phyloP scores from a whole-genome alignment of 53 echinoderm and acorn worm species.

The Echinarachnius parma region DNA sequence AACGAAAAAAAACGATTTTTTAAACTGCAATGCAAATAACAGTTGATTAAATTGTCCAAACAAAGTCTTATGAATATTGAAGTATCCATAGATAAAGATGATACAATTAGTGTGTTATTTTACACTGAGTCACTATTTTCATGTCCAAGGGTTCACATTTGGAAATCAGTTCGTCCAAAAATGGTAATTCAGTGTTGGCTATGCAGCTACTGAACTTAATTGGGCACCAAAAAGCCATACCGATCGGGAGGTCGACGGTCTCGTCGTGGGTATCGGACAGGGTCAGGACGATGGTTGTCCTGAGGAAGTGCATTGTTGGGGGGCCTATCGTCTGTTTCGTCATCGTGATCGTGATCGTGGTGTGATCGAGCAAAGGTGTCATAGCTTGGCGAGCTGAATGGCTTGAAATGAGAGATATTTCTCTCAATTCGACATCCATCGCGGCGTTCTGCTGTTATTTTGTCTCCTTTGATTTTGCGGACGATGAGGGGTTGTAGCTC shows the following conservation, averaged over 20 bases:
- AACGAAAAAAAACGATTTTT: too few relatives aligned
- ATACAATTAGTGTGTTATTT: too few relatives aligned
- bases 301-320: not conserved
- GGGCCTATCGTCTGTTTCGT: not conserved
- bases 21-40: too few relatives aligned
- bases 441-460: not conserved
- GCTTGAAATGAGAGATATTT: constrained; percentile 2
- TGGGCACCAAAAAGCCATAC: not conserved
- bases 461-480: not conserved
- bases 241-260: not conserved
- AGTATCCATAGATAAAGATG: too few relatives aligned
- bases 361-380: not conserved
- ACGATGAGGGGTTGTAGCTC: not conserved
- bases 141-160: too few relatives aligned
- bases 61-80: too few relatives aligned
- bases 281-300: not conserved
- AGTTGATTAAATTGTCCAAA: too few relatives aligned
- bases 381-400: not conserved
- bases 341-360: not conserved
- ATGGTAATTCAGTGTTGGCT: too few relatives aligned
- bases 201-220: too few relatives aligned
- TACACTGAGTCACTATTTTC: too few relatives aligned
- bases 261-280: not conserved
- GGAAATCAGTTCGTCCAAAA: too few relatives aligned
- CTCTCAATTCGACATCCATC: not conserved